phyloP scores from a whole-genome alignment of 2,888 invertebrate genomes.

The Nysson spinosus region DNA sequence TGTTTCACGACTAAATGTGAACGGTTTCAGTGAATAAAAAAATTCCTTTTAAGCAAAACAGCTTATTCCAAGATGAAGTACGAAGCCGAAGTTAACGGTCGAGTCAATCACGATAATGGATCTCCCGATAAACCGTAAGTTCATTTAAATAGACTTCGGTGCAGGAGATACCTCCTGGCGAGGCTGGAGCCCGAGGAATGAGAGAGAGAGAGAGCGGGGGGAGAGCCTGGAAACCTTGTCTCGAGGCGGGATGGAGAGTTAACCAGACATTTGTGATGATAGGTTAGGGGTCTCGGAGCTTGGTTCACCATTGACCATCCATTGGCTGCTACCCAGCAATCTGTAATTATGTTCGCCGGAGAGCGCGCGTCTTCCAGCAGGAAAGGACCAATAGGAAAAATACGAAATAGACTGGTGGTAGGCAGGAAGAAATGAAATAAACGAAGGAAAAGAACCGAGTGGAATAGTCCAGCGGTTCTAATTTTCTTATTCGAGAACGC shows the following conservation, averaged over 20 bases:
- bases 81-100: slow-evolving; percentile 18
- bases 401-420: slow-evolving; percentile 21
- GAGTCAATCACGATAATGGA: slow-evolving; percentile 46
- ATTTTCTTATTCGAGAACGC: slow-evolving; percentile 12
- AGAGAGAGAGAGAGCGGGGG: no score
- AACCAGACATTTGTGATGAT: slow-evolving; percentile 67
- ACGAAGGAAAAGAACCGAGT: slow-evolving; percentile 9
- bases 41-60: slow-evolving; percentile 16
- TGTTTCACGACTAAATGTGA: no score
- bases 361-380: slow-evolving; percentile 12
- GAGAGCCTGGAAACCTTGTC: slow-evolving; percentile 24
- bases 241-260: slow-evolving; percentile 46
- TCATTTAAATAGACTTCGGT: slow-evolving; percentile 44
- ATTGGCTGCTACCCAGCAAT: slow-evolving; percentile 60
- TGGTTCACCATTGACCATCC: slow-evolving; percentile 60
- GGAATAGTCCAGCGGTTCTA: slow-evolving; percentile 6
- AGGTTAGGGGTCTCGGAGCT: slow-evolving; percentile 59
- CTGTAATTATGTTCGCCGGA: slow-evolving; percentile 66
- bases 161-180: slow-evolving; percentile 2
- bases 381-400: slow-evolving; percentile 38
- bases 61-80: slow-evolving; percentile 16
- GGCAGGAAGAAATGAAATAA: slow-evolving; percentile 7
- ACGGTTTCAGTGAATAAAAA: no score
- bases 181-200: slow-evolving; percentile 12
- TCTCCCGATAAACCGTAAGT: slow-evolving; percentile 23